phyloP scores from a whole-genome alignment of 2,888 invertebrate genomes.

The Chalcosyrphus nemorum region DNA sequence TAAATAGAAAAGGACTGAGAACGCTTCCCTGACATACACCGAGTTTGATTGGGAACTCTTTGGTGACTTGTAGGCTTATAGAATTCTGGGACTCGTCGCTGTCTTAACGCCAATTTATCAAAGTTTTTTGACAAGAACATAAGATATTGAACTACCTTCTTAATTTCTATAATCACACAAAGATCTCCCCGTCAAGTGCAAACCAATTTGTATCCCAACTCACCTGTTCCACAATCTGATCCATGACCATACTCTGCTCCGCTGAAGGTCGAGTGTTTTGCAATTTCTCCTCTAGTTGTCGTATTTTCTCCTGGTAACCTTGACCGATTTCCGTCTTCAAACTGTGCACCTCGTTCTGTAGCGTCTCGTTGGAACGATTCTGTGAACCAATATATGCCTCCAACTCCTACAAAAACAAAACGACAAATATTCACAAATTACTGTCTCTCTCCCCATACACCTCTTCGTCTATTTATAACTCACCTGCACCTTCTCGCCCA shows the following conservation, averaged over 20 bases:
- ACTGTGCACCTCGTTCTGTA: conserved; percentile 80
- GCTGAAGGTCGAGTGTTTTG: conserved; percentile 82
- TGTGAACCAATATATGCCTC: conserved; percentile 79
- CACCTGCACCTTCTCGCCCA: conserved; percentile 83
- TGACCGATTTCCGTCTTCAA: conserved; percentile 79
- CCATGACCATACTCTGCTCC: conserved; percentile 83
- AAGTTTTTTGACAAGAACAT: too few relatives aligned
- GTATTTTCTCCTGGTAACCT: conserved; percentile 78
- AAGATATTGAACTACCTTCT: too few relatives aligned
- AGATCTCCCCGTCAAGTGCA: too few relatives aligned
- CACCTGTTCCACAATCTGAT: conserved; percentile 82
- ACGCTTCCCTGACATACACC: too few relatives aligned
- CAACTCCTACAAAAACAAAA: conserved; percentile 75
- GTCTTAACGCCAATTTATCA: too few relatives aligned
- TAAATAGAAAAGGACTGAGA: too few relatives aligned
- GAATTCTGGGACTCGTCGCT: too few relatives aligned
- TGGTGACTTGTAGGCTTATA: too few relatives aligned
- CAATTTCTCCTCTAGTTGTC: conserved; percentile 82
- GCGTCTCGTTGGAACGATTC: conserved; percentile 78
- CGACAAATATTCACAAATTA: not conserved
- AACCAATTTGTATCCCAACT: not conserved
- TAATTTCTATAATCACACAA: too few relatives aligned
- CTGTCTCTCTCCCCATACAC: not conserved
- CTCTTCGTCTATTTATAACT: conserved; percentile 40
- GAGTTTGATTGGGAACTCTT: too few relatives aligned